phyloP scores from a whole-genome alignment of 2,113 vertebrate species.

The Sturnira hondurensis region DNA sequence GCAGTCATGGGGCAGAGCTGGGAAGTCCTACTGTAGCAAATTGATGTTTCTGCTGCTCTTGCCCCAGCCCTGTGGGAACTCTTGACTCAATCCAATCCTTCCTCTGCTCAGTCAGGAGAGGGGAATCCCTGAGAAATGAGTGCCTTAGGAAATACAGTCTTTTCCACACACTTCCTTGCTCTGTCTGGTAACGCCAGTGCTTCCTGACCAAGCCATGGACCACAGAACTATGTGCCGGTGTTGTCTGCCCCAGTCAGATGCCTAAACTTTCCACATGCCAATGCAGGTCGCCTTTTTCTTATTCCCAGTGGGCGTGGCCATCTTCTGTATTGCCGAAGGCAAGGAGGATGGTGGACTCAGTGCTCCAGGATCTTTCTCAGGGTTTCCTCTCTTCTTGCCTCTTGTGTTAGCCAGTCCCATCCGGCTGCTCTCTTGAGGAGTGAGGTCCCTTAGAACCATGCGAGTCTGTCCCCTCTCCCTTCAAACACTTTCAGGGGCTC shows the following conservation, averaged over 20 bases:
- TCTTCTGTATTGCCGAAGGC: neutral
- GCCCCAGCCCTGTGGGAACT: slow-evolving; percentile 50
- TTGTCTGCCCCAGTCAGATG: neutral
- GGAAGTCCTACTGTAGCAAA: slow-evolving; percentile 52
- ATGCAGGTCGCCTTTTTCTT: neutral
- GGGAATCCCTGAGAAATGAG: neutral
- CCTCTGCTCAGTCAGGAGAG: neutral
- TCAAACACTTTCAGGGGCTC: neutral
- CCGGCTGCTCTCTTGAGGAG: neutral
- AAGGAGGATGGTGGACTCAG: neutral
- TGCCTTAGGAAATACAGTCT: neutral
- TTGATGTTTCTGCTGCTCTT: slow-evolving; percentile 50
- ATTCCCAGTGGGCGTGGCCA: neutral
- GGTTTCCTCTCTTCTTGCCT: neutral
- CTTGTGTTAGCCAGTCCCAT: neutral
- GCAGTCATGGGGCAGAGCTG: slow-evolving; percentile 49
- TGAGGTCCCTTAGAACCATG: neutral
- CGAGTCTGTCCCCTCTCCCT: neutral
- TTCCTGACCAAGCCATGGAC: neutral
- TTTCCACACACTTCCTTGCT: slow-evolving; percentile 8
- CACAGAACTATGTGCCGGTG: neutral
- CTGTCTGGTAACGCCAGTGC: neutral
- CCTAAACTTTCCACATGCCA: neutral
- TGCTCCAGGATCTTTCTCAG: neutral
- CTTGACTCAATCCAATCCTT: neutral